Evolutionary conservation across 2,797 vertebrate genomes (phyloP), one percentile per base, ranked within the genome.

Genomic region (Sebastes nivosus): DNA sequence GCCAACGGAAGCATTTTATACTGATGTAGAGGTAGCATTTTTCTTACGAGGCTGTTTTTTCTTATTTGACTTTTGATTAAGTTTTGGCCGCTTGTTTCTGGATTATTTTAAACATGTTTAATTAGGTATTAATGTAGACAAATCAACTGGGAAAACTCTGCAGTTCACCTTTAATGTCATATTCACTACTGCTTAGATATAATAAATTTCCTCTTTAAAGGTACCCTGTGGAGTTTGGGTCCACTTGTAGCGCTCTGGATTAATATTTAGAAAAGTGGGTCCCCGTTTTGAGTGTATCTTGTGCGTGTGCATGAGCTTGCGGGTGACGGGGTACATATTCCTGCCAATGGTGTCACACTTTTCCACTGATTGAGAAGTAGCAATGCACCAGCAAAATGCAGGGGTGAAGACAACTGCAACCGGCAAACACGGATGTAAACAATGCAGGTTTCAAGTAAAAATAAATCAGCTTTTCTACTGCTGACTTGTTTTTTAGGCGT

Each of bases 101-200:
- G n/a, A 16, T 70, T 10, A 59, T 80, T 71, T 54, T 22, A 60
- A 58, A 36, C 29, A n/a, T 50, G 42, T 67, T 46, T 38, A 34
- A 76, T 46, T 46, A 71, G 36, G 36, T 70, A 42, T 24, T 32
- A 60, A 71, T 78, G 58, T 46, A 24, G 75, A 32, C 14, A 46
- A 54, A 50, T 46, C 3, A 54, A 16, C 29, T 59, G 24, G 34
- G 50, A 24, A 69, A 11, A 30, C 24, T 32, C 13, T 61, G 63
- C 18, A 52, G 27, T 72, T 77, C 20, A 61, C 80, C 58, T 83
- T 77, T 72, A 34, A 70, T 64, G 13, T 67, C 60, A 52, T 55
- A 5, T 46, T 52, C 20, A 27, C 30, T 73, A 42, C n/a, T 83
- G 67, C n/a, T 83, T 16, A 27, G 13, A 58, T 50, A n/a, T 0